Evolutionary conservation across 2,797 vertebrate genomes (phyloP).

Genomic region (Emys orbicularis): DNA sequence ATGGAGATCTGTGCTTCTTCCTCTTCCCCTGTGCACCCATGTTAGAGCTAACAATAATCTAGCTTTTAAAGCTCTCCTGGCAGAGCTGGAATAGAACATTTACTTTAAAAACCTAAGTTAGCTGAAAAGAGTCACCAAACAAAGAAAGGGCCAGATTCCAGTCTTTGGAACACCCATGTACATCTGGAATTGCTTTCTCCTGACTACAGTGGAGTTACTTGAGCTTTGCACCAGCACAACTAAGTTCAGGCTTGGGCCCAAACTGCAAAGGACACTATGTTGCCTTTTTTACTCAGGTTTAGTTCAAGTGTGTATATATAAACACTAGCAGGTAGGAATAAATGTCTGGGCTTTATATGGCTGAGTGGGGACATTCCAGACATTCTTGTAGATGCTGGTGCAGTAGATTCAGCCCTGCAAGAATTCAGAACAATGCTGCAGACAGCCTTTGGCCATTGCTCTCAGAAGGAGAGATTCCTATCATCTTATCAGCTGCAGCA

Average conservation of each 20-base stretch:
- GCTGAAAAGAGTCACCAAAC: neutral
- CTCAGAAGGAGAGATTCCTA: conserved; percentile 68
- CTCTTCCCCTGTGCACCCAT: neutral
- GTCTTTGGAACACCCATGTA: conserved; percentile 21
- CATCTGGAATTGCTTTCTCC: conserved; percentile 33
- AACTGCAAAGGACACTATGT: neutral
- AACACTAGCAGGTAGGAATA: conserved; percentile 52
- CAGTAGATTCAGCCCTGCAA: conserved; percentile 38
- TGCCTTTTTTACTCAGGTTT: neutral
- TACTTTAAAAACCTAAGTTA: conserved; percentile 43
- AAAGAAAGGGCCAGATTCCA: conserved; percentile 4
- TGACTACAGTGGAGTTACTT: neutral
- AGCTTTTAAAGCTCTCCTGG: conserved; percentile 51
- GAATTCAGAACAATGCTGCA: conserved; percentile 52
- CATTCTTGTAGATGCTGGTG: conserved; percentile 20
- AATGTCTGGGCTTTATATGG: conserved; percentile 26
- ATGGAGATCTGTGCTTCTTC: neutral
- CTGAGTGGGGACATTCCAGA: conserved; percentile 19
- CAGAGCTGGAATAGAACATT: conserved; percentile 33
- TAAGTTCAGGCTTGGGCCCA: neutral
- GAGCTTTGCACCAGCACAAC: conserved; percentile 27
- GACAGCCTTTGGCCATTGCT: conserved; percentile 65
- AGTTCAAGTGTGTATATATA: neutral
- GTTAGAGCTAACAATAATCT: conserved; percentile 7
- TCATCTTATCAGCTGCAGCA: conserved; percentile 46